phyloP scores from a whole-genome alignment of 2,888 invertebrate genomes.

The Sthenelais limicola region DNA sequence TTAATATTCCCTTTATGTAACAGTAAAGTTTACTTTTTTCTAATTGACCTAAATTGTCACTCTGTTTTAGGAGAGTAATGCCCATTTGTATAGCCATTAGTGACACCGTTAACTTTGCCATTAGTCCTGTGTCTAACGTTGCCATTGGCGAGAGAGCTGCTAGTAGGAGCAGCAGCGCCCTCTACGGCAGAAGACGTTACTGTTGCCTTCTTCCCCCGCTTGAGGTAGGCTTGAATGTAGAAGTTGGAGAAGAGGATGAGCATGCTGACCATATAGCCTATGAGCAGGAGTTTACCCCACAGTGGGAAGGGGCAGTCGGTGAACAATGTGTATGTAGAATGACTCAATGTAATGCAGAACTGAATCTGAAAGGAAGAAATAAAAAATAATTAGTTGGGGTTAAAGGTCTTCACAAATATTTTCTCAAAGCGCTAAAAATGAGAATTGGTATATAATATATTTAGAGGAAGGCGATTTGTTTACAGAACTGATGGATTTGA shows the following conservation, averaged over 20 bases:
- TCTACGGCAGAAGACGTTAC: neutral
- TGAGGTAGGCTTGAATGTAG: slow-evolving; percentile 86
- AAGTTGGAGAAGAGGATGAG: slow-evolving; percentile 95
- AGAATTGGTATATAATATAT: neutral
- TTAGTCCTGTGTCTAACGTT: neutral
- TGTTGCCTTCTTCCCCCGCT: neutral
- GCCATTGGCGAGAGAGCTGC: neutral
- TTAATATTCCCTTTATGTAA: no score
- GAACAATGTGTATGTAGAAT: slow-evolving; percentile 84
- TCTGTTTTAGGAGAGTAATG: no score
- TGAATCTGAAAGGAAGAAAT: slow-evolving; percentile 79
- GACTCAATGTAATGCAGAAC: slow-evolving; percentile 87
- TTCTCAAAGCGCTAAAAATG: neutral
- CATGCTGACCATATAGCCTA: slow-evolving; percentile 91
- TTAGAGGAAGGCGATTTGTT: neutral
- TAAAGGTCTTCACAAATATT: no score
- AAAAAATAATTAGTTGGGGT: no score
- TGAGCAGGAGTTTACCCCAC: slow-evolving; percentile 75
- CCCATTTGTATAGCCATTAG: neutral
- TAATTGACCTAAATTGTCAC: no score
- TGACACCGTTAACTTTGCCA: neutral
- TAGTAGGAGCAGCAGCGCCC: neutral
- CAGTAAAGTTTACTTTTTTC: no score
- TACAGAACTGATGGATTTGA: neutral
- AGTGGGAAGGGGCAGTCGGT: slow-evolving; percentile 88